Evolutionary conservation across 2,113 vertebrate genomes (phyloP).

Genomic region (Opisthocomus hoazin): DNA sequence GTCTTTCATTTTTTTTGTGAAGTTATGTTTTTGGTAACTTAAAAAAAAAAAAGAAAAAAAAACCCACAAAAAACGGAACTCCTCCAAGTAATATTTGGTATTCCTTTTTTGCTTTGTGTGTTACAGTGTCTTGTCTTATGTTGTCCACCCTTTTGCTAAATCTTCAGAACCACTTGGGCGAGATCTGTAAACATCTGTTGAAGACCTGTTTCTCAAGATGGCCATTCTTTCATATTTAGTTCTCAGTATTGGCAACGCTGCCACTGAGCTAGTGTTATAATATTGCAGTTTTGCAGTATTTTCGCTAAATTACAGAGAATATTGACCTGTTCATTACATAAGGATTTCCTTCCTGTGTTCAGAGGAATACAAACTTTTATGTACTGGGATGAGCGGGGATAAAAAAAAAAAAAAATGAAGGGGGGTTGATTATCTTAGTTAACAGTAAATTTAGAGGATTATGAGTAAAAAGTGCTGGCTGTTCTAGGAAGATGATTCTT

Average conservation of each 20-base stretch:
- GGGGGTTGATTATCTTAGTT: not conserved
- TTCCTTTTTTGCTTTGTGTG: not conserved
- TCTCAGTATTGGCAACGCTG: rapidly evolving
- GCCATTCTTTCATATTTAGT: not conserved
- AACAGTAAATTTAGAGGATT: not conserved
- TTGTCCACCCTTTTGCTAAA: not conserved
- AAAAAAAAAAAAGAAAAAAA: not conserved
- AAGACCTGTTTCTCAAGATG: not conserved
- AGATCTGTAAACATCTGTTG: not conserved
- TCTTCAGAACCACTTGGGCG: not conserved
- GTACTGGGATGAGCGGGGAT: not conserved
- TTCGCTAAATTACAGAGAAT: not conserved
- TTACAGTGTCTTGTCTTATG: not conserved
- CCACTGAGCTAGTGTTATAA: not conserved
- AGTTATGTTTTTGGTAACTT: not conserved
- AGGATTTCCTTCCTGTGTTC: not conserved
- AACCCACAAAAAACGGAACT: not conserved
- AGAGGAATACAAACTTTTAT: not conserved
- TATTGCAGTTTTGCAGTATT: not conserved
- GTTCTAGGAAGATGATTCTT: not conserved
- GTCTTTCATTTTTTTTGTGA: not conserved
- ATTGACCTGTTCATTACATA: not conserved
- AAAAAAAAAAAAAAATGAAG: too few species aligned
- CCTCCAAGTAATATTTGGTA: not conserved
- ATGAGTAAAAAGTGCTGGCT: not conserved